Base-by-base conservation (phyloP, 1,140 invertebrate genomes). In the Zaprionus nigranus region DNA sequence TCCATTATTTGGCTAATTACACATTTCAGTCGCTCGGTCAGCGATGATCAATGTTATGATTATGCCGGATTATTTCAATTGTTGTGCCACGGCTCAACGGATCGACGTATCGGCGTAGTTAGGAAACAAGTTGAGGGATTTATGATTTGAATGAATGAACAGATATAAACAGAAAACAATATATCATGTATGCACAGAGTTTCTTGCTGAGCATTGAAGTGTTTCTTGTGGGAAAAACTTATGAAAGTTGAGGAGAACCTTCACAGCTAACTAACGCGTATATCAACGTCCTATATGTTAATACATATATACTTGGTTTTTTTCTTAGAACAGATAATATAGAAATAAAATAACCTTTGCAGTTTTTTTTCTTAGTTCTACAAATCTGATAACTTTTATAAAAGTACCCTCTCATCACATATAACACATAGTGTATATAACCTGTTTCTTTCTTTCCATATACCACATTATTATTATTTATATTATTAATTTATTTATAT, bases 1-100 rank as follows among this genome's bases (percentile, higher is more conserved):
- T 13, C 75, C 38, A 84, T 87, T 87, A 81, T 90, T 81, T 71
- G 58, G 67, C 61, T 79, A 87, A 87, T 87, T 87, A 87, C 61
- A 70, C 59, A 80, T 81, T 82, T 68, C 58, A 88, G 63, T 58
- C 30, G 51, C 58, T 15, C 58, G 59, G 38, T 34, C 57, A 61
- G 69, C 76, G 75, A 80, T 74, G 72, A 79, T 79, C 43, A 72
- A 79, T 77, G 78, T 73, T 79, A 64, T 72, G 78, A 79, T 79
- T 73, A 68, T 38, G 61, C 28, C 53, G 13, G 77, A 49, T 76
- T 72, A 67, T 24, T 36, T 60, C 28, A 34, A 67, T 60, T 67
- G 56, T 56, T 54, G 20, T 54, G 54, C 20, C 24, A 40, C 17
- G 17, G 24, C 24, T 56, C 13, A 56, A 28, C 26, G 38, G 53